A percentile compares a stretch with the other conserved stretches of the same genome.
Evolutionary conservation across 23 tunicate species (phyloP).

Genomic region (Halocynthia aurantium): DNA sequence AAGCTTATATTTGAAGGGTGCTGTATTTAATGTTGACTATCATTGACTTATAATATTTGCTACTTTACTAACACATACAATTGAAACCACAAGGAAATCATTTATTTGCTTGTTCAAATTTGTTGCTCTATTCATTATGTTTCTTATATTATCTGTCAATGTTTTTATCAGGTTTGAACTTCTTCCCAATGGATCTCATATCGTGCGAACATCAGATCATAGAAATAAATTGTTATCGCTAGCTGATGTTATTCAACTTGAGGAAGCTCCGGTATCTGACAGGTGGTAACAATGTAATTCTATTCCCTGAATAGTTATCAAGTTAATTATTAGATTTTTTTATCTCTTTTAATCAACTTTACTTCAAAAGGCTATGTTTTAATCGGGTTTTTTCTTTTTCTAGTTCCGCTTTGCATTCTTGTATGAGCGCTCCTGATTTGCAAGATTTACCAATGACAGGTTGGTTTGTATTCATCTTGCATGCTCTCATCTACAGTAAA

Average conservation of each 20-base stretch:
- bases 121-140: too few relatives aligned
- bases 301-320: neutral
- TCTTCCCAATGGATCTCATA: constrained; percentile 70
- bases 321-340: neutral
- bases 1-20: too few relatives aligned
- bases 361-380: neutral
- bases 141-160: neutral
- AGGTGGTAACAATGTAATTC: neutral
- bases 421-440: constrained; percentile 21
- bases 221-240: constrained; percentile 58
- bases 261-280: constrained; percentile 56
- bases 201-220: constrained; percentile 37
- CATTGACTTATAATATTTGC: too few relatives aligned
- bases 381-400: neutral
- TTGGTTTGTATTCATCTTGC: neutral
- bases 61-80: too few relatives aligned
- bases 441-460: neutral
- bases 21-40: too few relatives aligned
- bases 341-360: neutral
- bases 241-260: constrained; percentile 71
- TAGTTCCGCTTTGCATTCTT: neutral
- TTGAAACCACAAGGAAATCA: too few relatives aligned
- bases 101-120: too few relatives aligned
- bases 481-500: too few relatives aligned
- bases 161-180: constrained; percentile 56